Conservation (phyloP, 1,140 invertebrate genomes). For the Triops longicaudatus region DNA sequence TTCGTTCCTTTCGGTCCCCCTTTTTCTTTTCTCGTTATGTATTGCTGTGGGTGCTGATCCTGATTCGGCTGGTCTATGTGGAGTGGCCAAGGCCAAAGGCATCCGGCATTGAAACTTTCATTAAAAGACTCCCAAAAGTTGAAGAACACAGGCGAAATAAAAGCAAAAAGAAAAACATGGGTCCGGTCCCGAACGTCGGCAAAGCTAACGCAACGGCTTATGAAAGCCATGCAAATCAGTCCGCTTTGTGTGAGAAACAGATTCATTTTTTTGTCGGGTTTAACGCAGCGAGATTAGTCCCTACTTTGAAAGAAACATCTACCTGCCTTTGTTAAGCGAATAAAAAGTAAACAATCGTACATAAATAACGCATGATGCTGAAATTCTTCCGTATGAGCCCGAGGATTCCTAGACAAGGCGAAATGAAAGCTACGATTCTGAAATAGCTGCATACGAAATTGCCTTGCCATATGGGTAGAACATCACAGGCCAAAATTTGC, state of each 20-base stretch:
- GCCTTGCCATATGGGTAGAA: no score
- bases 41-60: slow-evolving; percentile 11
- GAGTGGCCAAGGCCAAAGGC: slow-evolving; percentile 23
- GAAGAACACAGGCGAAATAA: slow-evolving; percentile 22
- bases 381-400: background rate
- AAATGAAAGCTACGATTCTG: no score
- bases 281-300: background rate
- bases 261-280: background rate
- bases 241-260: background rate
- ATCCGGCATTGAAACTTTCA: slow-evolving; percentile 24
- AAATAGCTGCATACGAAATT: no score
- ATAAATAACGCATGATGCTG: background rate
- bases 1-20: background rate
- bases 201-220: background rate
- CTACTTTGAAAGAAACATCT: background rate
- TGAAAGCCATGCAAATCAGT: slow-evolving; percentile 15
- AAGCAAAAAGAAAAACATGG: slow-evolving; percentile 10
- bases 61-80: slow-evolving; percentile 8
- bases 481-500: no score
- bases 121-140: slow-evolving; percentile 22
- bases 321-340: background rate
- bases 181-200: background rate
- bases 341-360: background rate
- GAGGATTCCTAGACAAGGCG: background rate
- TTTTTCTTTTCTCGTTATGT: slow-evolving; percentile 19